Base-by-base conservation (phyloP, 2,113 vertebrate species). In the Notarius quadriscutis region DNA sequence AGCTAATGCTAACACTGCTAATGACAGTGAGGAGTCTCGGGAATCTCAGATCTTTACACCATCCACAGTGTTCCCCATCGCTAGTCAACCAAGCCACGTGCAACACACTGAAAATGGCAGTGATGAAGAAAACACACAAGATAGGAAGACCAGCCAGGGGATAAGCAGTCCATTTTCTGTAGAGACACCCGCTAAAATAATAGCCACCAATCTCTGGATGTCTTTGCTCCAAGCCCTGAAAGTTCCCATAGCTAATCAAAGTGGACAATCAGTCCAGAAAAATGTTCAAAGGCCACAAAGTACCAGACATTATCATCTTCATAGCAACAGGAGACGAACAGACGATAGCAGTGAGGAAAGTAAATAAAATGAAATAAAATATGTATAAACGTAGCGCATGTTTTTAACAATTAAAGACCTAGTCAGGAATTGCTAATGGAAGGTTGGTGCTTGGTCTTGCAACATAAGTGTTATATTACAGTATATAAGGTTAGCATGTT, bases 211-310 rank as follows among this genome's bases (percentile, higher is more conserved):
- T 62, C 57, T 81, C 30, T 81, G 79, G 79, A 62, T 18, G 10
- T 81, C 79, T 41, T 81, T 81, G 5, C 79, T 81, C 79, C 55
- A 62, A 81, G 79, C 79, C 18, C 57, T 81, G 34, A 81, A 81
- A 5, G 3, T 81, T 20, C 79, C 53, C 17, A 41, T 62, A 6
- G 3, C 27, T 81, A 34, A 62, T 62, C 55, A 11, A 60, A 60
- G 57, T 1, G 6, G 75, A 27, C 25, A 53, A 25, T 25, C 75
- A 15, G 22, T 15, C 12, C 25, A 27, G 75, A 78, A 55, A 27
- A 15, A 55, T 55, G 25, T 55, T n/a, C 15, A 1, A 62, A 34
- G 79, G 5, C 57, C 27, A 41, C 79, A 81, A 62, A 81, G 18
- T 48, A 62, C 30, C 57, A 81, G 79, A 41, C 79, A 57, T 41